Base-by-base conservation (phyloP, 2,797 vertebrate species). In the Buphagus erythrorhynchus region DNA sequence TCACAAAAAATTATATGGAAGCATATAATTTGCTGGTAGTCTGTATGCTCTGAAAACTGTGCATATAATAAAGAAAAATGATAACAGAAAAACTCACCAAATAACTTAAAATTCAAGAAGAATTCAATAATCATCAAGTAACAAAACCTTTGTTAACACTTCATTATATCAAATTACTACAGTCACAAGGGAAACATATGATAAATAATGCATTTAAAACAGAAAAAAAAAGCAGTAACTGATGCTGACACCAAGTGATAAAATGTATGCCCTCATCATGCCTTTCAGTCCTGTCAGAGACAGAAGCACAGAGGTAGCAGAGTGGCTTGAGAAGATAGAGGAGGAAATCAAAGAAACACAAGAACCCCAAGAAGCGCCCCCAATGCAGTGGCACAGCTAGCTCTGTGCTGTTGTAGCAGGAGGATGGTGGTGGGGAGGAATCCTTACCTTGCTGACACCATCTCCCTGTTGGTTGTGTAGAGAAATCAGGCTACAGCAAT, bases 401-500 rank as follows among this genome's bases (percentile, higher is more conserved):
- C 0, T 0, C 28, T 55, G 55, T 55, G 76, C 35, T 0, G 0
- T 78, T 85, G 10, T 36, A 54, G 38, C 43, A 63, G 31, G 46
- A 33, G 24, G 38, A 33, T 54, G 15, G 31, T 45, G 19, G 17
- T 51, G 42, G 46, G 31, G 36, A 48, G 2, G 24, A 51, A 66
- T 73, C 45, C 69, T 86, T 45, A 40, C 33, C 8, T 9, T 48
- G 54, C 18, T 76, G 49, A 75, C 28, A 48, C 36, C 9, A 9
- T 31, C 13, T 71, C n/a, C 57, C 11, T 52, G 31, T 18, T n/a
- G 13, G 19, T 4, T 74, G 26, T 18, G 35, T 18, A 61, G 46
- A 57, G 42, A 62, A 62, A 25, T 19, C 51, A 62, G 40, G 48
- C n/a, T 54, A 18, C 6, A 46, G 49, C 29, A 35, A 43, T 46